Conservation (phyloP, 2,113 vertebrate genomes). For the Cheirogaleus medius region DNA sequence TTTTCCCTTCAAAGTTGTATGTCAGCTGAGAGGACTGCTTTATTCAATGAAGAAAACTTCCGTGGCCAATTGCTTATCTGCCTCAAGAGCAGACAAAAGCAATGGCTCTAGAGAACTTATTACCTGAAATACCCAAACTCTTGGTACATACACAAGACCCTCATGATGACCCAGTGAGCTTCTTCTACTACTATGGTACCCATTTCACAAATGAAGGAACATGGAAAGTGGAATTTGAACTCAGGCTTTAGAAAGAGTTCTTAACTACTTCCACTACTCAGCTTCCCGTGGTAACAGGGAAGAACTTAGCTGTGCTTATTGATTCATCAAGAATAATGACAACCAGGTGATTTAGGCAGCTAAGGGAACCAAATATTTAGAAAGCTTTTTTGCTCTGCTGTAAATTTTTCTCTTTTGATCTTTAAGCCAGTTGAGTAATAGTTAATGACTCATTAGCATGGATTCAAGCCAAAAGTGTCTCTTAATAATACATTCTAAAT, state of each 20-base stretch:
- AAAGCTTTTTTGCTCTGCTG: not conserved
- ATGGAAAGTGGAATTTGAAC: not conserved
- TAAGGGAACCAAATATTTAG: slow-evolving; percentile 27
- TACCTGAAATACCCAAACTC: not conserved
- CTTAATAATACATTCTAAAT: not conserved
- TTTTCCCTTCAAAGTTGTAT: slow-evolving; percentile 14
- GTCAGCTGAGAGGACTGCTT: not conserved
- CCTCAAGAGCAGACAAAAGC: not conserved
- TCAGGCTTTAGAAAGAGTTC: not conserved
- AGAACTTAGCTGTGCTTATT: not conserved
- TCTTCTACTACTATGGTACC: not conserved
- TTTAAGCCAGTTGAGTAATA: not conserved
- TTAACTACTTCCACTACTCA: not conserved
- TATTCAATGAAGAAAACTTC: not conserved
- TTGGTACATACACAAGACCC: not conserved
- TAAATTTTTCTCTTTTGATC: slow-evolving; percentile 21
- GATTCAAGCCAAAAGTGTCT: not conserved
- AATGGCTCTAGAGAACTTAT: not conserved
- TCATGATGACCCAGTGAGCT: not conserved
- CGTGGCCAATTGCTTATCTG: not conserved
- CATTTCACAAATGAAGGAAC: not conserved
- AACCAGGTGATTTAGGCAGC: not conserved
- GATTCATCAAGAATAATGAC: not conserved
- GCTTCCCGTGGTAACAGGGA: not conserved
- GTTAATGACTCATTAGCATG: not conserved